phyloP scores from a whole-genome alignment of 30 jellyfish, hydroid and myxozoan genomes.

The Cassiopea andromeda region DNA sequence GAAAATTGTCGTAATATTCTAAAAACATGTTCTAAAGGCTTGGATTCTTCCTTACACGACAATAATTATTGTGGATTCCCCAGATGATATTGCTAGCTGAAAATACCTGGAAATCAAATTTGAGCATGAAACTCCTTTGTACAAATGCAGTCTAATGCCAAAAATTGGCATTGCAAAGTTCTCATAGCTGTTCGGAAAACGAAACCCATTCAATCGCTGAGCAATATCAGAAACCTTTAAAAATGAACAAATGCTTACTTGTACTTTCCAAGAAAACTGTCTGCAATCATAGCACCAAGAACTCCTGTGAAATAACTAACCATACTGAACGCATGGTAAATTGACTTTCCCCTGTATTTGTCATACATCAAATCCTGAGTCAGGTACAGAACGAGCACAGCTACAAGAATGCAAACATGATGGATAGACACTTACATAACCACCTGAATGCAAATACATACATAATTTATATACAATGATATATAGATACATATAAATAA shows the following conservation, averaged over 20 bases:
- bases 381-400: constrained; percentile 89
- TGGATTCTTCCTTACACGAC: too few species aligned
- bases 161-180: too few species aligned
- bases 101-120: too few species aligned
- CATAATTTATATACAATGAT: too few species aligned
- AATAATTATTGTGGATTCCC: too few species aligned
- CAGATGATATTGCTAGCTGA: too few species aligned
- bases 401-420: not conserved
- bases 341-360: constrained; percentile 79
- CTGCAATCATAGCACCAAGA: constrained; percentile 97
- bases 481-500: too few species aligned
- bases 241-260: constrained; percentile 50
- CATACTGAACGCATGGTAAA: constrained; percentile 98
- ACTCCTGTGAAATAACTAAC: constrained; percentile 97
- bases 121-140: too few species aligned
- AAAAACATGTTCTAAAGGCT: too few species aligned
- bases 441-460: not conserved
- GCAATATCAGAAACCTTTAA: not conserved
- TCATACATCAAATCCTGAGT: constrained; percentile 65
- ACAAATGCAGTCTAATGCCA: too few species aligned
- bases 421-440: not conserved
- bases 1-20: too few species aligned
- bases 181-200: too few species aligned
- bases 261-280: constrained; percentile 91
- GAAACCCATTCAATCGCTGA: not conserved